A percentile compares a stretch with the other conserved stretches of the same genome.
These are phyloP conservation scores for Drosophila santomea DNA, from an alignment of 1,140 invertebrate species.

Conservation along the genomic window DNA sequence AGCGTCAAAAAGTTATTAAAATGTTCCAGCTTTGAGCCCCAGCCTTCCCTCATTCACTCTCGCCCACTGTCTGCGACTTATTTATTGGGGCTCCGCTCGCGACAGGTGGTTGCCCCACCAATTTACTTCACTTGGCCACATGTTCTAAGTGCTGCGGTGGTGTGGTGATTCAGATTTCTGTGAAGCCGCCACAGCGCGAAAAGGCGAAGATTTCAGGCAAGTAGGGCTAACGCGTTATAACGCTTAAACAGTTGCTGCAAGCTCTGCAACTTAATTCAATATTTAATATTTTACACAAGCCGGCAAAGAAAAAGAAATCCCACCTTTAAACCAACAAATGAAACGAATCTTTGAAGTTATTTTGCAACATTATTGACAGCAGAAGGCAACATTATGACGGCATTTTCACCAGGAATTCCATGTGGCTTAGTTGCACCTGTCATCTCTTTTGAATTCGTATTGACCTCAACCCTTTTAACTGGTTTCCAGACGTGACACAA, in stretches of 20 bases:
- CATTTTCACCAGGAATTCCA: constrained; percentile 13
- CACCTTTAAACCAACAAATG: constrained; percentile 2
- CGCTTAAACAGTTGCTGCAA: neutral
- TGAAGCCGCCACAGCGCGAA: neutral
- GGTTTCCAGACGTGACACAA: constrained; percentile 39
- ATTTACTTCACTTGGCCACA: constrained; percentile 23
- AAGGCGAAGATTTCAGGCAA: neutral
- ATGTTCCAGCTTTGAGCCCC: constrained; percentile 60
- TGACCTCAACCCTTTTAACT: constrained; percentile 45
- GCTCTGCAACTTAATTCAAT: neutral
- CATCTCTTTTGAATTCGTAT: constrained; percentile 23
- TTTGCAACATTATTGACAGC: constrained; percentile 23
- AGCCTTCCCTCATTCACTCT: constrained; percentile 8
- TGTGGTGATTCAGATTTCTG: constrained; percentile 9
- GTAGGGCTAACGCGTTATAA: neutral
- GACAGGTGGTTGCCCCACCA: constrained; percentile 73
- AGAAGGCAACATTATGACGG: neutral
- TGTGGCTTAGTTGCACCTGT: constrained; percentile 38
- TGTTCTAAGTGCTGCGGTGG: constrained; percentile 25
- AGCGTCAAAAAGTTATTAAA: constrained; percentile 75
- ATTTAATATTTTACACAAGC: neutral
- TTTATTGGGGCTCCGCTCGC: constrained; percentile 62
- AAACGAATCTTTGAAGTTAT: constrained; percentile 11
- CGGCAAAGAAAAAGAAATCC: neutral
- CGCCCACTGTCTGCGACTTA: constrained; percentile 48